phyloP scores from a whole-genome alignment of 2,888 invertebrate genomes.

The Amiota minor region DNA sequence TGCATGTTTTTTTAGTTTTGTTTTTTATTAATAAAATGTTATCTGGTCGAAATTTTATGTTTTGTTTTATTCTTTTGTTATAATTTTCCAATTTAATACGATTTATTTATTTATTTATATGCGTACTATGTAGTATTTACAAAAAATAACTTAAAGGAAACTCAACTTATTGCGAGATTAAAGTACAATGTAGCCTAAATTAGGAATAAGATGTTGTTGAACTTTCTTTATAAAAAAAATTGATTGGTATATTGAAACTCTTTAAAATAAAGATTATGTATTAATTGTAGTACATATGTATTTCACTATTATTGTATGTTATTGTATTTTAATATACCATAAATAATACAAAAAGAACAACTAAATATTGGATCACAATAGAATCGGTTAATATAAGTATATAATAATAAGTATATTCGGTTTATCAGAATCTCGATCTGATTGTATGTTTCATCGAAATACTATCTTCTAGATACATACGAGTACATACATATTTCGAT shows the following conservation, averaged over 20 bases:
- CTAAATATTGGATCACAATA: too few relatives aligned
- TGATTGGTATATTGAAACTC: slow-evolving; percentile 7
- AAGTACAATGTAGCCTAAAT: background rate
- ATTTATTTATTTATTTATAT: slow-evolving; percentile 50
- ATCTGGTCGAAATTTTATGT: slow-evolving; percentile 7
- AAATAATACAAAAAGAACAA: too few relatives aligned
- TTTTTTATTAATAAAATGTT: slow-evolving; percentile 21
- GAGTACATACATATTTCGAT: too few relatives aligned
- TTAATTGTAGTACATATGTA: background rate
- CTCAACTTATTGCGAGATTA: slow-evolving; percentile 2
- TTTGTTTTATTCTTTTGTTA: slow-evolving; percentile 11
- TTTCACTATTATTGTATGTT: background rate
- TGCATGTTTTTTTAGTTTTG: background rate
- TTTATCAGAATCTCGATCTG: too few relatives aligned
- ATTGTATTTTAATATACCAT: slow-evolving; percentile 3
- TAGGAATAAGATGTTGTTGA: slow-evolving; percentile 24
- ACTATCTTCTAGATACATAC: too few relatives aligned
- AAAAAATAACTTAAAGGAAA: slow-evolving; percentile 35
- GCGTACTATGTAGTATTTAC: slow-evolving; percentile 32
- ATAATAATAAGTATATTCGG: too few relatives aligned
- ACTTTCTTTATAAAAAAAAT: slow-evolving; percentile 27
- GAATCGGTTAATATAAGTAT: too few relatives aligned
- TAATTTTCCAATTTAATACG: background rate
- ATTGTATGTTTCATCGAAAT: too few relatives aligned
- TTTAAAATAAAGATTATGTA: background rate